phyloP scores from a whole-genome alignment of 2,113 vertebrate genomes.

The Recurvirostra avosetta region DNA sequence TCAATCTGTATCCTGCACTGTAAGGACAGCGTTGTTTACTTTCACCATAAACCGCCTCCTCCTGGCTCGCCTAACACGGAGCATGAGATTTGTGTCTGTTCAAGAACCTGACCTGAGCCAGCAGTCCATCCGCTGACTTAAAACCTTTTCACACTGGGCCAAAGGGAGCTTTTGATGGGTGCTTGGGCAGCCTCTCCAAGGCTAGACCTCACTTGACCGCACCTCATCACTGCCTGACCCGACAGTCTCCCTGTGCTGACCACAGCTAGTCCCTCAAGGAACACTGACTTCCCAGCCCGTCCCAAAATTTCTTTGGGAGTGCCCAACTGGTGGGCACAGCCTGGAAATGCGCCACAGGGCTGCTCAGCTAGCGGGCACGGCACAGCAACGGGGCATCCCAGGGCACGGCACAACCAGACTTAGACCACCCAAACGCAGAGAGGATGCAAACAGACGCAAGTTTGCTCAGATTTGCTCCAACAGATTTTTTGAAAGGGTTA shows the following conservation, averaged over 20 bases:
- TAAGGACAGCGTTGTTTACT: neutral
- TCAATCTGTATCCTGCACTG: neutral
- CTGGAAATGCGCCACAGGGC: neutral
- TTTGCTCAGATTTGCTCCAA: neutral
- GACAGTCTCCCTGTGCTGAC: neutral
- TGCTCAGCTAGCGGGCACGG: neutral
- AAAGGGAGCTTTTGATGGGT: neutral
- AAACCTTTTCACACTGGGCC: neutral
- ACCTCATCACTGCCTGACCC: neutral
- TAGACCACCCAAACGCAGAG: neutral
- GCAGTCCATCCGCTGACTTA: neutral
- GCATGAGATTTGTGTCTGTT: neutral
- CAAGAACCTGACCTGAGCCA: neutral
- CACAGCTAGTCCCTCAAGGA: neutral
- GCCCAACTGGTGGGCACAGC: neutral
- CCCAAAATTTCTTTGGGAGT: neutral
- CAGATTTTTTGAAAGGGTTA: neutral
- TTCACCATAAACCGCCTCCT: neutral
- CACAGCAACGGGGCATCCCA: neutral
- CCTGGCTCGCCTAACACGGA: neutral
- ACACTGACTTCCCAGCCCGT: neutral
- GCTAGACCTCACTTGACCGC: neutral
- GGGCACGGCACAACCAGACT: neutral
- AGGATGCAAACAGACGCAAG: neutral
- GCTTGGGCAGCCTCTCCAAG: neutral